Evolutionary conservation across 2,888 invertebrate genomes (phyloP).

Genomic region (Meteorus colon): DNA sequence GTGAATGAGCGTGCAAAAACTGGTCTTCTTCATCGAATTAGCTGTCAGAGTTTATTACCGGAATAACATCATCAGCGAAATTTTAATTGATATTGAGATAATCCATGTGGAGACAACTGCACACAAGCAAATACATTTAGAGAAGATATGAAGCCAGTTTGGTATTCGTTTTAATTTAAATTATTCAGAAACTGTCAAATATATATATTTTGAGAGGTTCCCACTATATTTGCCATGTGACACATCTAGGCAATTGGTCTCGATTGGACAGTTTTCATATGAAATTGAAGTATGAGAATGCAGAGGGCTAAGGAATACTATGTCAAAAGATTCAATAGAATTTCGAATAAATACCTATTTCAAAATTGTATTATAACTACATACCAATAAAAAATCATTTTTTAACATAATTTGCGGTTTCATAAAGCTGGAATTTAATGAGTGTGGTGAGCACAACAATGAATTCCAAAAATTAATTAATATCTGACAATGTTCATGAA

Average conservation of each 20-base stretch:
- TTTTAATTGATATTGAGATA: not conserved
- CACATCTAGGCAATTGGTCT: too few species aligned
- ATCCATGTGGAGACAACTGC: not conserved
- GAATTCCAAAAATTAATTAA: slow-evolving; percentile 12
- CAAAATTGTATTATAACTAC: too few species aligned
- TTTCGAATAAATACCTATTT: too few species aligned
- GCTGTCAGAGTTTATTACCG: not conserved
- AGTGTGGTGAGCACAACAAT: not conserved
- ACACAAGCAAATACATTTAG: not conserved
- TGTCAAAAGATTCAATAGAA: too few species aligned
- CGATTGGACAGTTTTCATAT: too few species aligned
- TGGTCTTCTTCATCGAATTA: not conserved
- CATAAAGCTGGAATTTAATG: not conserved
- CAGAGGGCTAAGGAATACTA: too few species aligned
- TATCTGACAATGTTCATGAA: slow-evolving; percentile 4
- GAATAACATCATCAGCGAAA: not conserved
- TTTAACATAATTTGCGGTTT: not conserved
- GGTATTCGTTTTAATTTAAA: too few species aligned
- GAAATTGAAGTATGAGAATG: too few species aligned
- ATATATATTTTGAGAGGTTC: too few species aligned
- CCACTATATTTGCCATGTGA: too few species aligned
- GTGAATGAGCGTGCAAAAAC: not conserved
- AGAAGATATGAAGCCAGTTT: not conserved
- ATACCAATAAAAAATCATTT: not conserved
- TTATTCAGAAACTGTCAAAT: too few species aligned